Conservation (phyloP, 2,797 vertebrate species). For the Spinus olivaceus region DNA sequence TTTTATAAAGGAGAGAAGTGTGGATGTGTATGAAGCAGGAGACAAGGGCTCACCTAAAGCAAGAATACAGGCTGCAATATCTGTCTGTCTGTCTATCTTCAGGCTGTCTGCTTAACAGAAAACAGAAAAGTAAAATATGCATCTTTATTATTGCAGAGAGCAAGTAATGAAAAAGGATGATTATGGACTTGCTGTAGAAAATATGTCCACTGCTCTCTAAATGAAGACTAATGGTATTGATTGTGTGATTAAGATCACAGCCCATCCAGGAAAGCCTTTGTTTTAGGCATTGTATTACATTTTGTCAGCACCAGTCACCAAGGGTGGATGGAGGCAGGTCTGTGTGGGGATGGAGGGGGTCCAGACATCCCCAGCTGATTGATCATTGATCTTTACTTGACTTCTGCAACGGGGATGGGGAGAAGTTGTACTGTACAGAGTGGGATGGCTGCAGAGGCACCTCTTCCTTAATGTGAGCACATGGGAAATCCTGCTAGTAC, state of each 20-base stretch:
- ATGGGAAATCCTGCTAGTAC: not conserved
- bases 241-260: conserved; percentile 15
- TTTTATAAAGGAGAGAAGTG: not conserved
- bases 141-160: not conserved
- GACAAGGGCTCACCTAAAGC: not conserved
- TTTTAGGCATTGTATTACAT: not conserved
- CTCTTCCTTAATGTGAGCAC: not conserved
- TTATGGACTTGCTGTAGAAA: conserved; percentile 34
- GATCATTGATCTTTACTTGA: not conserved
- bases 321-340: not conserved
- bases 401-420: not conserved
- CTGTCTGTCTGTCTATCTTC: not conserved
- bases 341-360: not conserved
- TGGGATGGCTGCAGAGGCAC: not conserved
- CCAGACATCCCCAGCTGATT: not conserved
- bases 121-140: not conserved
- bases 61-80: not conserved
- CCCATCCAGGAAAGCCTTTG: not conserved
- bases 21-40: not conserved
- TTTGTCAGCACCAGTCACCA: not conserved
- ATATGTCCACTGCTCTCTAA: conserved; percentile 22
- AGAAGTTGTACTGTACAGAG: not conserved
- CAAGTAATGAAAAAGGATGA: conserved; percentile 17
- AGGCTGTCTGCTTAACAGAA: not conserved
- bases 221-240: conserved; percentile 21